A percentile compares a stretch with the other conserved stretches of the same genome.
Evolutionary conservation across 92 coral and sea anemone genomes (phyloP).

Genomic region (Desmophyllum pertusum): DNA sequence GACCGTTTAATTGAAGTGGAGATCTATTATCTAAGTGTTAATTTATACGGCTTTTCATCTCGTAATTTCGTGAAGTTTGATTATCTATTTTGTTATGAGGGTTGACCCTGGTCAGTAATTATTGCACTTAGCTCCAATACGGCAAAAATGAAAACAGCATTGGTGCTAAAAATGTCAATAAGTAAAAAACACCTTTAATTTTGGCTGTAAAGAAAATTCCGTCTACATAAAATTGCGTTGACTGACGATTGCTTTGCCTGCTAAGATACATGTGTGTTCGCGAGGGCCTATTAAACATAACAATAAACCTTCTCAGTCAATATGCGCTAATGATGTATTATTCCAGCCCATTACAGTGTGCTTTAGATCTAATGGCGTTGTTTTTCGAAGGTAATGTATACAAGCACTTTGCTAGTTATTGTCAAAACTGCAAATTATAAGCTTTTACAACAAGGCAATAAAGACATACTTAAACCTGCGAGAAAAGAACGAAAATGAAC

Average conservation of each 20-base stretch:
- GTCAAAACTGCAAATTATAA: neutral
- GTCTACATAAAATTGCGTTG: neutral
- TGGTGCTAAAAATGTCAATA: neutral
- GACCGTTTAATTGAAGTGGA: neutral
- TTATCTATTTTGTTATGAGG: neutral
- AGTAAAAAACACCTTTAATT: neutral
- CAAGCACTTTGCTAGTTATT: neutral
- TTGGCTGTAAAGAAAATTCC: too few species aligned
- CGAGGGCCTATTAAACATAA: neutral
- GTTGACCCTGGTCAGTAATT: neutral
- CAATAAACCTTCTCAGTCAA: neutral
- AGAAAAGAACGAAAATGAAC: neutral
- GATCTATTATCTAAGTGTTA: neutral
- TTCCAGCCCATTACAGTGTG: neutral
- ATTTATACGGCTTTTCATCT: neutral
- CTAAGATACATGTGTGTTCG: neutral
- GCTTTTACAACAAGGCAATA: neutral
- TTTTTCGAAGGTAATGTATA: neutral
- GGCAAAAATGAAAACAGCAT: neutral
- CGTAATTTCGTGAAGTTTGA: neutral
- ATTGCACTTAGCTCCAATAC: neutral
- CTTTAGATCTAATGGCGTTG: neutral
- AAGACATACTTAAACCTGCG: neutral
- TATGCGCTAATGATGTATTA: constrained; percentile 3
- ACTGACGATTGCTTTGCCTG: neutral